Base-by-base conservation (phyloP, 2,797 vertebrate genomes). In the Poliocrania exsul region DNA sequence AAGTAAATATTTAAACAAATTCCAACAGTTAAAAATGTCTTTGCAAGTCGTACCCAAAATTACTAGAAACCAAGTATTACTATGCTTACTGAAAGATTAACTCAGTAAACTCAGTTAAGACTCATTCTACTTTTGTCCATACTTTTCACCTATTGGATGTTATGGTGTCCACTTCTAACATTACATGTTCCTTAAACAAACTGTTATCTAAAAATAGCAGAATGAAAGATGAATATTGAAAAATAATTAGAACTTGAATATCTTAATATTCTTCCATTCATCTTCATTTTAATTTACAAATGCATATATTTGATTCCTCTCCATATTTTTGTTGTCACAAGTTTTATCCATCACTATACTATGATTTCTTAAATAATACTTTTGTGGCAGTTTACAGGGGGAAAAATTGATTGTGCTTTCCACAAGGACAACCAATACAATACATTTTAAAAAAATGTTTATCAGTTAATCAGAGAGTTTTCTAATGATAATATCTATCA, bases 1-100 rank as follows among this genome's bases (percentile, higher is more conserved):
- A 90, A 94, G 92, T 66, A 92, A 90, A 93, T 88, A 92, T 81
- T 88, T 89, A 81, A 94, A 88, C 47, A 91, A 91, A 90, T 82
- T 82, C 38, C 53, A 91, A 17, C n/a, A 50, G 60, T 84, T 88
- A 73, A 93, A 88, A 91, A 81, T 47, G 4, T 71, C 49, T 91
- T 93, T 86, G 44, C n/a, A 77, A 95, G 92, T 79, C 5, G 1
- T 73, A 60, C 8, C n/a, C 20, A 66, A 61, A 81, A 88, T 60
- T 40, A 56, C 20, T 69, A 70, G 57, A 83, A 92, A 73, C 35
- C 58, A 58, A 91, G 40, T 64, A 65, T 61, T 95, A 33, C n/a
- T 71, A 65, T 80, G 28, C n/a, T 50, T 86, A 86, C 50, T 83
- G 69, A 69, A 89, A 92, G 42, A 71, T 58, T 46, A 93, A 80